Percentiles rank a stretch among this genome's conserved stretches.
Evolutionary conservation across 2,113 vertebrate species (phyloP).

Genomic region (Amazona guildingii): DNA sequence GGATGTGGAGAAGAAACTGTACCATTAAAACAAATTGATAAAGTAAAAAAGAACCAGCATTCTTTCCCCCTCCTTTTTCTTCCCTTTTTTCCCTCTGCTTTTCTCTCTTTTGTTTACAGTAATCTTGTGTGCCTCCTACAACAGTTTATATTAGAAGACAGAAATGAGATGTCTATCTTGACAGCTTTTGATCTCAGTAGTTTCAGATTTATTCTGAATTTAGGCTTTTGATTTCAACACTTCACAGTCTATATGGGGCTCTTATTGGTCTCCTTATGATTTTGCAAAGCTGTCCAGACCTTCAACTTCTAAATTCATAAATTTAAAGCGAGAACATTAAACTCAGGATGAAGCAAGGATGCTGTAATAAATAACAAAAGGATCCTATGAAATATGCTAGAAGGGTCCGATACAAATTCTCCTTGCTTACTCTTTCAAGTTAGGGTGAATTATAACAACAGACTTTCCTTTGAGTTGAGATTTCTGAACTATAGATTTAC

Average conservation of each 20-base stretch:
- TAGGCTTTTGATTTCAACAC: not conserved
- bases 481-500: not conserved
- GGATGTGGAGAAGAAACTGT: not conserved
- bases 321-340: not conserved
- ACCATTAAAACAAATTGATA: not conserved
- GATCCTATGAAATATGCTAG: not conserved
- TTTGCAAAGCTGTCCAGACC: not conserved
- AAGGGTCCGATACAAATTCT: not conserved
- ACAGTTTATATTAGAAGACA: not conserved
- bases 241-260: not conserved
- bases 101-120: not conserved
- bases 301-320: not conserved
- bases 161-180: not conserved
- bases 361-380: not conserved
- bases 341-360: not conserved
- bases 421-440: not conserved
- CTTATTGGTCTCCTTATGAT: not conserved
- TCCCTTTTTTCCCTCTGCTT: rapidly evolving
- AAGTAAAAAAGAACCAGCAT: not conserved
- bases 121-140: not conserved
- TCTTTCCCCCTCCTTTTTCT: not conserved
- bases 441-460: not conserved
- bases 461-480: not conserved
- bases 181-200: not conserved
- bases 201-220: constrained; percentile 18